Evolutionary conservation across 2,888 invertebrate species (phyloP).

Genomic region (Chelonus formosanus): DNA sequence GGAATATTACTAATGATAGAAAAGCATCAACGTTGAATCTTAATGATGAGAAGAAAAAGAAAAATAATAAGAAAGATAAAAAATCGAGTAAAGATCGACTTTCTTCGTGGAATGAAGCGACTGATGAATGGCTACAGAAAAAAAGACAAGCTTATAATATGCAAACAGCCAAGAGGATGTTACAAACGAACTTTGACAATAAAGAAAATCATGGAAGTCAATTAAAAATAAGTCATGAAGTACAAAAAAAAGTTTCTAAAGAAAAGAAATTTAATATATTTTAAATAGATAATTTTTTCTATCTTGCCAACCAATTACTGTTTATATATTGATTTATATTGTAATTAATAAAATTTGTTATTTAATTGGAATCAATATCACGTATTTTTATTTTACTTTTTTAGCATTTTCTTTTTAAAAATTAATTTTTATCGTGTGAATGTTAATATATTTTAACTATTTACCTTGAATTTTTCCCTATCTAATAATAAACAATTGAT

Average conservation of each 20-base stretch:
- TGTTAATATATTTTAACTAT: too few relatives aligned
- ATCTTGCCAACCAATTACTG: too few relatives aligned
- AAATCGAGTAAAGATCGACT: slow-evolving; percentile 46
- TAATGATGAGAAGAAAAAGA: slow-evolving; percentile 36
- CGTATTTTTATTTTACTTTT: not conserved
- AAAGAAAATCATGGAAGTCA: slow-evolving; percentile 51
- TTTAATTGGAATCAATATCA: slow-evolving; percentile 4
- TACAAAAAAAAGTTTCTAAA: slow-evolving; percentile 47
- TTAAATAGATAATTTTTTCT: slow-evolving; percentile 37
- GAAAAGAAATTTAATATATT: slow-evolving; percentile 57
- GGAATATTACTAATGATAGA: slow-evolving; percentile 31
- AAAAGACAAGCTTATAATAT: slow-evolving; percentile 56
- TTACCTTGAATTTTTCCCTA: too few relatives aligned
- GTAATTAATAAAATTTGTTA: slow-evolving; percentile 18
- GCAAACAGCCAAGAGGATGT: slow-evolving; percentile 44
- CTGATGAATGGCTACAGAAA: slow-evolving; percentile 55
- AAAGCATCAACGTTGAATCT: slow-evolving; percentile 42
- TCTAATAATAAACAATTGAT: too few relatives aligned
- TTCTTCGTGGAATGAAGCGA: slow-evolving; percentile 57
- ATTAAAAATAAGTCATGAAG: slow-evolving; percentile 38
- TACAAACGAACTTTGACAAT: slow-evolving; percentile 42
- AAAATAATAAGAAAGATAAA: slow-evolving; percentile 21
- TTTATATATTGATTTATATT: not conserved
- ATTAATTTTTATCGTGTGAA: too few relatives aligned
- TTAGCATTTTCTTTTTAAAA: too few relatives aligned